Evolutionary conservation across 2,797 vertebrate species (phyloP), one percentile per base, ranked within the genome.

Genomic region (Coreius guichenoti): DNA sequence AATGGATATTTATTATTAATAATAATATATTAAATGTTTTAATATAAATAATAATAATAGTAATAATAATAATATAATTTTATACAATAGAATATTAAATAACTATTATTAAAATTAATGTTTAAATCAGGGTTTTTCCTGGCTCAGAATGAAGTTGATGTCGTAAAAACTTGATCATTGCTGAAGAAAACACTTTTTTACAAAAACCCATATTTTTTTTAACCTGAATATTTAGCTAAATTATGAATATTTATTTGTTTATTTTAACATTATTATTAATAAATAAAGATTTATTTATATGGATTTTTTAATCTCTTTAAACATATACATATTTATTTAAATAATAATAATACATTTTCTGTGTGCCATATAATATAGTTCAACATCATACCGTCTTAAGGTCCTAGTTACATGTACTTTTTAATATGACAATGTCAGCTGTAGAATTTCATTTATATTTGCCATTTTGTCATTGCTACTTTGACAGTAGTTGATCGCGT

Each of bases 401-500:
- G 8, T 74, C 26, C 8, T 11, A 74, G 26, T 51, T 31, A 31
- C 8, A 74, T 49, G 21, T 19, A 49, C n/a, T 1, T 74, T 51
- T 74, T 51, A 51, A 74, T 31, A 74, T 74, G 72, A 5, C 47
- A 74, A 5, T 19, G 16, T 74, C 4, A 5, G 72, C 72, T 49
- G 8, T 51, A 31, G 26, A 74, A 58, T 58, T 26, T 61, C 11
- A 61, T 26, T 61, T 26, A 26, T 39, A 16, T 77, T 58, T 77
- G 14, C 8, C 33, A 43, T 61, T 61, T 33, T 23, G 47, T 54
- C 65, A 81, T 47, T 69, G 45, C 1, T 36, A 23, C 31, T 33
- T 68, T 83, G 58, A n/a, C 43, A 65, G 72, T 56, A 56, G 31
- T 39, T 75, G 81, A 65, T 65, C 33, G 56, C 0, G 21, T 36